Percentiles rank a stretch among this genome's conserved stretches.
phyloP scores from a whole-genome alignment of 2,888 invertebrate species.

The Portevinia maculata region DNA sequence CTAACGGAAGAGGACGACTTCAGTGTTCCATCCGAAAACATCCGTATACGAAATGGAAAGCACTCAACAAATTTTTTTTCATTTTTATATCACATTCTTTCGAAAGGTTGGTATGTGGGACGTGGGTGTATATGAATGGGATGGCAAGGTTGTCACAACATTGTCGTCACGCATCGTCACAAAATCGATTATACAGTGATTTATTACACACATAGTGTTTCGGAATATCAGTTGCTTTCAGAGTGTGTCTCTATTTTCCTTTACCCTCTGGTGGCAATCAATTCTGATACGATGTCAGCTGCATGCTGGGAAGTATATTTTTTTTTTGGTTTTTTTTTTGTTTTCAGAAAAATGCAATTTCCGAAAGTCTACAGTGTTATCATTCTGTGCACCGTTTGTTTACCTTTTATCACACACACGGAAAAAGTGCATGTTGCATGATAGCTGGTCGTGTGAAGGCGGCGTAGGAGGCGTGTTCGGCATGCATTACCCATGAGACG shows the following conservation, averaged over 20 bases:
- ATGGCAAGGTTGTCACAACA: constrained; percentile 63
- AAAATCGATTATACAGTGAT: constrained; percentile 74
- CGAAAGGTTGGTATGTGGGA: neutral
- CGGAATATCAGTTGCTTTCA: constrained; percentile 62
- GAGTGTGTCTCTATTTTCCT: constrained; percentile 57
- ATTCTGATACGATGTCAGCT: constrained; percentile 68
- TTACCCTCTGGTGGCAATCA: constrained; percentile 59
- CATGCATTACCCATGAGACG: constrained; percentile 17
- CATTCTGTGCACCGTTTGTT: constrained; percentile 67
- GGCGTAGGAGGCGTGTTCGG: neutral
- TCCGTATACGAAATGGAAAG: constrained; percentile 44
- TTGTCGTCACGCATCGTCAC: constrained; percentile 72
- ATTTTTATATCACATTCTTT: constrained; percentile 8
- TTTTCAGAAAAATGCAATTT: constrained; percentile 56
- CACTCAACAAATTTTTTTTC: constrained; percentile 49
- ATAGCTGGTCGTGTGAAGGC: constrained; percentile 23
- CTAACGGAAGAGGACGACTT: constrained; percentile 32
- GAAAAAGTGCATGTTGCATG: constrained; percentile 46
- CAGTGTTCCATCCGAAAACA: constrained; percentile 36
- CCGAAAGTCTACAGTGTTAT: constrained; percentile 73
- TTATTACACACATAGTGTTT: constrained; percentile 74
- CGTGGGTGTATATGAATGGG: neutral
- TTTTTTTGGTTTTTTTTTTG: neutral
- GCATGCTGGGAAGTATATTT: constrained; percentile 17
- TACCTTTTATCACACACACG: constrained; percentile 63